Evolutionary conservation across 1,140 invertebrate genomes (phyloP).

Genomic region (Callitettix versicolor): DNA sequence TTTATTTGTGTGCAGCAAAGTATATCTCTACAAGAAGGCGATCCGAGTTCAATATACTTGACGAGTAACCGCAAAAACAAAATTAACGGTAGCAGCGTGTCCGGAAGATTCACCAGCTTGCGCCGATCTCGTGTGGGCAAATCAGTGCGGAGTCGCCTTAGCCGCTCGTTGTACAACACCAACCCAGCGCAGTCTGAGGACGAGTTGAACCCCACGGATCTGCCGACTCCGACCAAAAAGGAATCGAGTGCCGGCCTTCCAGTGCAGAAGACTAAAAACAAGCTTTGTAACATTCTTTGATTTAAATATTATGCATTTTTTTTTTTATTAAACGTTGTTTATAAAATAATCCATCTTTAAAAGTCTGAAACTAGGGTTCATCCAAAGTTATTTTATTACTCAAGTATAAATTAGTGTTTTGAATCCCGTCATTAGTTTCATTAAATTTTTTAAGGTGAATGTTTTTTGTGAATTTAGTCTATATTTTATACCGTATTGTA

Average conservation of each 20-base stretch:
- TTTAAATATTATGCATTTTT: too few species aligned
- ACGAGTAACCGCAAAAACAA: not conserved
- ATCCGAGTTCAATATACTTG: not conserved
- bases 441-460: too few species aligned
- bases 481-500: too few species aligned
- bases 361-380: too few species aligned
- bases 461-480: too few species aligned
- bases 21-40: too few species aligned
- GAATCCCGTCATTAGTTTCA: too few species aligned
- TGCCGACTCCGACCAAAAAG: not conserved
- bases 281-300: slow-evolving; percentile 10
- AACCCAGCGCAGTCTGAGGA: slow-evolving; percentile 16
- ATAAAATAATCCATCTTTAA: too few species aligned
- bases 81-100: not conserved
- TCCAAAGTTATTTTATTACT: too few species aligned
- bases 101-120: slow-evolving; percentile 25
- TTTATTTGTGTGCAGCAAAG: not conserved
- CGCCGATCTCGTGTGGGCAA: slow-evolving; percentile 21
- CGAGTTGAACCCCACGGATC: not conserved
- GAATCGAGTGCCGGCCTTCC: not conserved
- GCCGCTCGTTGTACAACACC: slow-evolving; percentile 24
- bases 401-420: too few species aligned
- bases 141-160: slow-evolving; percentile 20
- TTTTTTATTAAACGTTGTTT: too few species aligned
- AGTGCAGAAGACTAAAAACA: slow-evolving; percentile 14